phyloP scores from a whole-genome alignment of 2,888 invertebrate species.

The Matsumyia berberina region DNA sequence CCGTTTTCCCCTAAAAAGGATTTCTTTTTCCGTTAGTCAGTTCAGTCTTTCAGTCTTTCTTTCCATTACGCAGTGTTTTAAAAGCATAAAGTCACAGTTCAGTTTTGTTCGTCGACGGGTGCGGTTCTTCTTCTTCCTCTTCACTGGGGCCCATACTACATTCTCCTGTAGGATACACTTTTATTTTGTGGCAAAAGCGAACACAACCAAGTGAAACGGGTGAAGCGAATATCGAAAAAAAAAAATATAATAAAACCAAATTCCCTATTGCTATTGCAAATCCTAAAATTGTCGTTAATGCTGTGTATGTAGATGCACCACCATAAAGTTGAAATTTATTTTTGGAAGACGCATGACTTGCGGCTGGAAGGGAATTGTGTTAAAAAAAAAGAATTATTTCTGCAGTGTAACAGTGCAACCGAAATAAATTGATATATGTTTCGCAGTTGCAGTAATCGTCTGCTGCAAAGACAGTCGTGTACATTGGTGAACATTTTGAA shows the following conservation, averaged over 20 bases:
- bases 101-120: conserved; percentile 78
- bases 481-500: conserved; percentile 15
- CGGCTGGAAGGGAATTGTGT: conserved; percentile 17
- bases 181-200: conserved; percentile 19
- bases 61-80: conserved; percentile 58
- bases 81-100: conserved; percentile 75
- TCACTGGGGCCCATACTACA: conserved; percentile 13
- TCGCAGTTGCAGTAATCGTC: conserved; percentile 40
- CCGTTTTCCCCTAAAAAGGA: conserved; percentile 54
- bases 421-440: conserved; percentile 57
- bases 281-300: conserved; percentile 58
- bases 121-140: conserved; percentile 77
- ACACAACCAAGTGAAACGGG: conserved; percentile 20
- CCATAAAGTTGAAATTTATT: conserved; percentile 55
- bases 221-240: conserved; percentile 55
- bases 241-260: too few relatives aligned
- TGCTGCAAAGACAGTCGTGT: conserved; percentile 1
- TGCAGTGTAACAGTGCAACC: conserved; percentile 22
- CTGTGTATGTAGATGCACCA: too few relatives aligned
- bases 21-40: conserved; percentile 36
- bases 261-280: conserved; percentile 32
- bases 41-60: not conserved
- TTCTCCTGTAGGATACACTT: conserved; percentile 30
- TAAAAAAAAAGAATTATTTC: not conserved
- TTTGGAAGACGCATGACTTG: conserved; percentile 54